phyloP scores from a whole-genome alignment of 2,113 vertebrate species.

The Ifrita kowaldi region DNA sequence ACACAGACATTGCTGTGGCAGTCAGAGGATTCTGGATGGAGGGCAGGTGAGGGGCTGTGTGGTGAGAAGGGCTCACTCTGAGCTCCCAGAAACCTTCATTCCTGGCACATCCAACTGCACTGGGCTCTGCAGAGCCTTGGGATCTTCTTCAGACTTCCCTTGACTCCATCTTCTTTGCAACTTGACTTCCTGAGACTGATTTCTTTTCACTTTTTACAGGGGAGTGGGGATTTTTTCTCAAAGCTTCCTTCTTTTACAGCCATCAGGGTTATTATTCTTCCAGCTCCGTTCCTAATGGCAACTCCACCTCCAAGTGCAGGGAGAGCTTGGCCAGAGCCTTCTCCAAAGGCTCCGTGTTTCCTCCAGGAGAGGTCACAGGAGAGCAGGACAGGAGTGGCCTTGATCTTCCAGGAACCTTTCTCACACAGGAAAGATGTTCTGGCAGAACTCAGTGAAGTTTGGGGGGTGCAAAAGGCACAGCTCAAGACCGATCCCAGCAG shows the following conservation, averaged over 20 bases:
- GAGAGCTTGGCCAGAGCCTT: background rate
- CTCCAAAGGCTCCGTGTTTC: background rate
- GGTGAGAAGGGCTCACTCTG: background rate
- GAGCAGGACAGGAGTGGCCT: background rate
- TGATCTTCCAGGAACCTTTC: background rate
- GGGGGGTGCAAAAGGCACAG: background rate
- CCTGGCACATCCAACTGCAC: background rate
- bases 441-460: background rate
- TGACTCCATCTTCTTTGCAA: background rate
- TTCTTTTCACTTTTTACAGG: background rate
- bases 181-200: background rate
- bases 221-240: background rate
- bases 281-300: background rate
- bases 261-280: background rate
- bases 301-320: background rate
- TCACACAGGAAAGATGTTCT: background rate
- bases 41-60: background rate
- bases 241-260: background rate
- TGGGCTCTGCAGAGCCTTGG: background rate
- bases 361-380: background rate
- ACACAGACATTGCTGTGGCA: background rate
- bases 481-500: background rate
- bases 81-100: background rate
- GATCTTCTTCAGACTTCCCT: background rate
- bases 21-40: background rate